Conservation (phyloP, 2,888 invertebrate genomes). For the Esperia sulphurella region DNA sequence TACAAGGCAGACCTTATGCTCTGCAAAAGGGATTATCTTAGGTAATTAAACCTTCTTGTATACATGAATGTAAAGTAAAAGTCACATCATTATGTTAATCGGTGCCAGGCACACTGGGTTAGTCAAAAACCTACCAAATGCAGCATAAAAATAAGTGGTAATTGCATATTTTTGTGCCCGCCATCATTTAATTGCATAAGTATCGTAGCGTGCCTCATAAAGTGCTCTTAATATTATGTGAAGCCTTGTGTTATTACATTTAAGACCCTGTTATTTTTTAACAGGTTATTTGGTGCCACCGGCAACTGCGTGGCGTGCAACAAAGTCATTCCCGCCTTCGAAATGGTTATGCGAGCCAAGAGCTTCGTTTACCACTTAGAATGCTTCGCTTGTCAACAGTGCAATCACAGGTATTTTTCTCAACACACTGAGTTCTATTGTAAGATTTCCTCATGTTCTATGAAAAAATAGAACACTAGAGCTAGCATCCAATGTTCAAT, state of each 20-base stretch:
- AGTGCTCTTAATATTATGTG: constrained; percentile 42
- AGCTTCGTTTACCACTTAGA: constrained; percentile 96
- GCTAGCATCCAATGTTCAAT: no score
- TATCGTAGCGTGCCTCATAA: constrained; percentile 38
- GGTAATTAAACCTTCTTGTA: constrained; percentile 67
- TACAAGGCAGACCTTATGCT: constrained; percentile 94
- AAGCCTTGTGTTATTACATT: constrained; percentile 40
- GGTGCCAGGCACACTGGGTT: no score
- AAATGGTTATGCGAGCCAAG: constrained; percentile 97
- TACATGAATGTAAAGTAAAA: no score
- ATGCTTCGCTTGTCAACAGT: constrained; percentile 96
- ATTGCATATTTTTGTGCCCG: constrained; percentile 8
- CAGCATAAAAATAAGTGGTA: constrained; percentile 7
- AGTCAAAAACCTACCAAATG: not conserved
- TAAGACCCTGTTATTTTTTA: constrained; percentile 39
- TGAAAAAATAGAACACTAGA: no score
- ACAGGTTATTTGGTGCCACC: constrained; percentile 92
- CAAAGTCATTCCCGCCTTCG: constrained; percentile 95
- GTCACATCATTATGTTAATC: no score
- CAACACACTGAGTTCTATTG: not conserved
- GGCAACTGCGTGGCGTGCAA: constrained; percentile 95
- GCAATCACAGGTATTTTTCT: constrained; percentile 90
- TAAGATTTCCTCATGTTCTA: no score
- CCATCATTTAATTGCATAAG: constrained; percentile 13
- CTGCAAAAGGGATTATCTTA: constrained; percentile 94